Evolutionary conservation across 2,888 invertebrate genomes (phyloP), one percentile per base, ranked within the genome.

Genomic region (Drosophila cracens): DNA sequence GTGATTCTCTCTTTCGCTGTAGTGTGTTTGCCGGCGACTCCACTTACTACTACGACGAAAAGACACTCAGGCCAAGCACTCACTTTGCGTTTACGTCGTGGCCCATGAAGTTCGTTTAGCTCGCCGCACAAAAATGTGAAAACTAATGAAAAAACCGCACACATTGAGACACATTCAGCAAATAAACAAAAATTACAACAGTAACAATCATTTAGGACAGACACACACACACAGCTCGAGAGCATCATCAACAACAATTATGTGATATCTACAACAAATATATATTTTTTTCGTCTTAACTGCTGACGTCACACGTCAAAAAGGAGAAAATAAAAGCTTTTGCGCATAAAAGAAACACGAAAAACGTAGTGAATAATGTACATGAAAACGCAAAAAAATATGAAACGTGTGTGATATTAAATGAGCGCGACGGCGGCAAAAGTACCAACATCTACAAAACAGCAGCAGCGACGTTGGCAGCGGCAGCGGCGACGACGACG

Each of bases 381-480:
- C 58, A 79, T 66, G 79, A 74, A 80, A 78, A 76, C 64, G 81
- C 65, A 79, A 79, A 81, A 46, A 80, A 85, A 82, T 79, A 82
- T 87, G 84, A 88, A 88, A 89, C 82, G 89, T 83, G 87, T 87
- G 89, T 90, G 88, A 85, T 87, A 90, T 85, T 82, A 80, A 79
- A 82, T 74, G 74, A 83, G 81, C 70, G 75, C 77, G 75, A 67
- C 79, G 69, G 52, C 51, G 62, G 68, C 59, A 60, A 60, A 64
- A 58, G 43, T 56, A 66, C 34, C 49, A 69, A 58, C 66, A 73
- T 70, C 48, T 48, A 72, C 52, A 58, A 73, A 64, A 56, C 57
- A 59, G 68, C 52, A 71, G 29, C 66, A 31, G 36, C 62, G 57
- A 49, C 66, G 56, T 46, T 46, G 59, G 57, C 48, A 52, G 61